Base-by-base conservation (phyloP, 2,888 invertebrate species). In the Cantharis lateralis region DNA sequence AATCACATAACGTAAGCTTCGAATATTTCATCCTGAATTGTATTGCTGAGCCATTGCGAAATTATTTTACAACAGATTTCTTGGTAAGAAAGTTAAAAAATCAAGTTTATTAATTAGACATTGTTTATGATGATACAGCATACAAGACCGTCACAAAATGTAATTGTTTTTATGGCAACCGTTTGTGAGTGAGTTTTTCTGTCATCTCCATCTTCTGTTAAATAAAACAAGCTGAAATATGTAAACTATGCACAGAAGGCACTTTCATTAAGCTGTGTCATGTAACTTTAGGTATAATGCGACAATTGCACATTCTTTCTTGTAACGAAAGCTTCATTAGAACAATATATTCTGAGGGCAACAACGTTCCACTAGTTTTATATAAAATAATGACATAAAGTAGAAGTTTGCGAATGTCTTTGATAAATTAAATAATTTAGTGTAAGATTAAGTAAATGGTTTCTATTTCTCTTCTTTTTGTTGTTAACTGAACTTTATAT, bases 271-370 rank as follows among this genome's bases (percentile, higher is more conserved):
- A 75, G 76, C 75, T 71, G 70, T 79, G 78, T 79, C 80, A 80
- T 81, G 79, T 79, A 78, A 80, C 81, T 79, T 82, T 79, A 48
- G 78, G 80, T 80, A 82, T 82, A 82, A 82, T 83, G 83, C 82
- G 83, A 83, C 83, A 83, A 84, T 84, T 81, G 83, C 84, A 84
- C 83, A 84, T 83, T 81, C 80, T 68, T 69, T 78, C 78, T 77
- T 80, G 83, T 84, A 84, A 84, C 84, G 83, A 85, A 84, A 70
- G 77, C 80, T 83, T 84, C 83, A 84, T 85, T 84, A 84, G 83
- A 83, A 81, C 80, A 79, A 82, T 82, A 83, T 80, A 82, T 84
- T 84, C 82, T 81, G 77, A 74, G 80, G 48, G 48, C 48, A 48
- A 48, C 48, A 48, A 48, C 48, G 48, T 48, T 48, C n/a, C 48